phyloP scores from a whole-genome alignment of 2,888 invertebrate species.

The Perizoma flavofasciatum region DNA sequence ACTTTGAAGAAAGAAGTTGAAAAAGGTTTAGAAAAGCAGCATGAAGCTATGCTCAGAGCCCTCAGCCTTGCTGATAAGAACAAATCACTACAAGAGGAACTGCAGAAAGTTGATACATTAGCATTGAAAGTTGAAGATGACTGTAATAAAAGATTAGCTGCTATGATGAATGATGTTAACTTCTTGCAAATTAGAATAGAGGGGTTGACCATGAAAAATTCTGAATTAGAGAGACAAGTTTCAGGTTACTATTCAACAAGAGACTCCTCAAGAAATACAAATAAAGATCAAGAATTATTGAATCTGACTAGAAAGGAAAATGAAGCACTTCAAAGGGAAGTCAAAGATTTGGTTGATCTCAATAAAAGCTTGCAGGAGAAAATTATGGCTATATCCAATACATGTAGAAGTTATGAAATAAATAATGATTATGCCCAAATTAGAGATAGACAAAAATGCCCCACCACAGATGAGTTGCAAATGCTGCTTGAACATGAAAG shows the following conservation, averaged over 20 bases:
- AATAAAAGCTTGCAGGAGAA: constrained; percentile 78
- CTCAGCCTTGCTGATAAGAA: constrained; percentile 89
- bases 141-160: constrained; percentile 87
- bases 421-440: constrained; percentile 42
- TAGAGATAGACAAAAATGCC: constrained; percentile 53
- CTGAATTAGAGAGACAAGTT: constrained; percentile 85
- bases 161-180: constrained; percentile 84
- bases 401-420: constrained; percentile 48
- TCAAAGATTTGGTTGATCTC: constrained; percentile 75
- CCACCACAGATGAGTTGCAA: constrained; percentile 68
- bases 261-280: constrained; percentile 40
- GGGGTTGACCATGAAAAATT: constrained; percentile 60
- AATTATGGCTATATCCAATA: constrained; percentile 56
- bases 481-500: constrained; percentile 70
- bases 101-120: constrained; percentile 88
- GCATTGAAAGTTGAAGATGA: constrained; percentile 90
- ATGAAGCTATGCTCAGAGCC: constrained; percentile 92
- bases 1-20: constrained; percentile 73
- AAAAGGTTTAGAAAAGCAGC: constrained; percentile 87
- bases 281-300: constrained; percentile 55
- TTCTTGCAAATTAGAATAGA: constrained; percentile 84
- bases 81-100: constrained; percentile 87
- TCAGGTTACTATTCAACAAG: constrained; percentile 53
- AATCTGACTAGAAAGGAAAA: constrained; percentile 63
- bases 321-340: constrained; percentile 70